Percentiles rank a stretch among this genome's conserved stretches.
phyloP scores from a whole-genome alignment of 2,888 invertebrate species.

The Xylota sylvarum region DNA sequence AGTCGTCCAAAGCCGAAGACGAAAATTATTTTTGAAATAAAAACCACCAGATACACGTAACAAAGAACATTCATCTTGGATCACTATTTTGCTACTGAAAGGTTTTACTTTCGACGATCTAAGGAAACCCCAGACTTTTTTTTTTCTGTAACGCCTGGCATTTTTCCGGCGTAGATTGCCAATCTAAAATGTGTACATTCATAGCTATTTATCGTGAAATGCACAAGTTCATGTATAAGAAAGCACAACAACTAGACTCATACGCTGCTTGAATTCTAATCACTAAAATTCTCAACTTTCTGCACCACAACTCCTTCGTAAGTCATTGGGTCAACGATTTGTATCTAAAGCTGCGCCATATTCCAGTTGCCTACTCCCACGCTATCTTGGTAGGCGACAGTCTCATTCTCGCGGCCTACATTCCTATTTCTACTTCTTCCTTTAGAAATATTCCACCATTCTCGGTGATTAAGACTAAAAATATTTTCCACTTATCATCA shows the following conservation, averaged over 20 bases:
- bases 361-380: background rate
- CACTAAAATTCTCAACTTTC: background rate
- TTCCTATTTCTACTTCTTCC: slow-evolving; percentile 2
- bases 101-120: background rate
- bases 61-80: slow-evolving; percentile 60
- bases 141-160: slow-evolving; percentile 5
- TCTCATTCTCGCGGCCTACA: slow-evolving; percentile 5
- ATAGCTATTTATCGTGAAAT: slow-evolving; percentile 25
- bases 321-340: background rate
- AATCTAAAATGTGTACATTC: slow-evolving; percentile 20
- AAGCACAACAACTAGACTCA: background rate
- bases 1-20: background rate
- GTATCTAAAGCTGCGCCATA: background rate
- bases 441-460: slow-evolving; percentile 7
- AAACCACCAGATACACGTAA: background rate
- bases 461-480: background rate
- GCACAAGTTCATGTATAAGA: slow-evolving; percentile 16
- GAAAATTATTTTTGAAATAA: background rate
- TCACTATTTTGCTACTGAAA: slow-evolving; percentile 24
- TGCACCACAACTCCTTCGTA: background rate
- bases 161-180: slow-evolving; percentile 63
- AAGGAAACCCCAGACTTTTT: background rate
- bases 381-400: background rate
- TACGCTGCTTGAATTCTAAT: too few relatives aligned
- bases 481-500: background rate